A percentile compares a stretch with the other conserved stretches of the same genome.
Evolutionary conservation across 2,797 vertebrate species (phyloP).

Genomic region (Crenichthys baileyi): DNA sequence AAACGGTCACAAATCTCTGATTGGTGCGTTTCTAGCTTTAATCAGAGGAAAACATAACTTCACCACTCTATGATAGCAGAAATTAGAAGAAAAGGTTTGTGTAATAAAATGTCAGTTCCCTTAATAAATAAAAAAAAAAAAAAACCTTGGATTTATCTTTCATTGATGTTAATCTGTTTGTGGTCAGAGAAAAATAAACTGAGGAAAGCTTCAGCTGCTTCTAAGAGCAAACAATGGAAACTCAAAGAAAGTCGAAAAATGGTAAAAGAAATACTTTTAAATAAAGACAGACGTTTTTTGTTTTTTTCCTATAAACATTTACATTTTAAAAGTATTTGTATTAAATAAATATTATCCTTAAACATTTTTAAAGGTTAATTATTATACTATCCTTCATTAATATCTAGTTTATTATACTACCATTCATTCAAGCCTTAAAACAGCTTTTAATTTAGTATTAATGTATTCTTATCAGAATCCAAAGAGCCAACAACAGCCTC

Average conservation of each 20-base stretch:
- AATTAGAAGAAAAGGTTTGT: background rate
- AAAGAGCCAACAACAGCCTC: constrained; percentile 40
- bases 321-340: background rate
- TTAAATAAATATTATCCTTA: background rate
- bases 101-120: background rate
- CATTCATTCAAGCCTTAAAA: background rate
- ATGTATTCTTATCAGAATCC: background rate
- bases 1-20: background rate
- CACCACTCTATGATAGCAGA: background rate
- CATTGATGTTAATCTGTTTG: constrained; percentile 65
- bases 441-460: background rate
- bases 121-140: constrained; percentile 28
- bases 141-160: constrained; percentile 37
- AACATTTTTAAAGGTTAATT: background rate
- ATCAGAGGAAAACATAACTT: background rate
- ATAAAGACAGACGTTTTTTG: background rate
- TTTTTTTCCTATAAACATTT: background rate
- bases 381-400: background rate
- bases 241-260: background rate
- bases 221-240: constrained; percentile 3
- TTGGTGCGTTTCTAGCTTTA: background rate
- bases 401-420: background rate
- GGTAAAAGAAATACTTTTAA: background rate
- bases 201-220: constrained; percentile 32
- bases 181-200: constrained; percentile 46